Conservation (phyloP, 2,888 invertebrate species). For the Drosophila fulvimacula region DNA sequence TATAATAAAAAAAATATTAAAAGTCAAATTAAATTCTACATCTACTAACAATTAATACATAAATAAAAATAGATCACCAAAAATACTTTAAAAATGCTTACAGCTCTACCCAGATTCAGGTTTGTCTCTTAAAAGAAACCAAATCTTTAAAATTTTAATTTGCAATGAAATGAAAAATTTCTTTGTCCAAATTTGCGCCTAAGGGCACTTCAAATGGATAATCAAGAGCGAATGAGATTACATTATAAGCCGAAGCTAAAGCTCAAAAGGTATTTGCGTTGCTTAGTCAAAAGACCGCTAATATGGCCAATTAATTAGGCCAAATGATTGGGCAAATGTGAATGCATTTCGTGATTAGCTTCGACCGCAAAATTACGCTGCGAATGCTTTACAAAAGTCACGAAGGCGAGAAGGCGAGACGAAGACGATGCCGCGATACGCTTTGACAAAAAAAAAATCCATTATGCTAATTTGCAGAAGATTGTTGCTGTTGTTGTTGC, state of each 20-base stretch:
- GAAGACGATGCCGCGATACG: constrained; percentile 20
- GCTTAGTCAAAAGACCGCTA: constrained; percentile 22
- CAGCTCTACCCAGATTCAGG: not conserved
- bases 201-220: not conserved
- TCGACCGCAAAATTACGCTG: constrained; percentile 58
- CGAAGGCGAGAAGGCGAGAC: constrained; percentile 17
- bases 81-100: too few relatives aligned
- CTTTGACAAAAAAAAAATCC: constrained; percentile 77
- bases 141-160: not conserved
- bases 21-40: too few relatives aligned
- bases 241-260: constrained; percentile 37
- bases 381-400: constrained; percentile 52
- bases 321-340: constrained; percentile 74
- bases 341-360: constrained; percentile 77
- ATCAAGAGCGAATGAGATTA: constrained; percentile 37
- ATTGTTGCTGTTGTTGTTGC: constrained; percentile 29
- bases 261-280: constrained; percentile 41
- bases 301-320: constrained; percentile 67
- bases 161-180: not conserved
- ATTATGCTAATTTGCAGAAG: constrained; percentile 79
- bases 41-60: not conserved
- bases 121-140: not conserved
- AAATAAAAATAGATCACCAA: not conserved
- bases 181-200: not conserved
- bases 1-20: too few relatives aligned